Conservation (phyloP, 2,113 vertebrate species). For the Psilopogon haemacephalus region DNA sequence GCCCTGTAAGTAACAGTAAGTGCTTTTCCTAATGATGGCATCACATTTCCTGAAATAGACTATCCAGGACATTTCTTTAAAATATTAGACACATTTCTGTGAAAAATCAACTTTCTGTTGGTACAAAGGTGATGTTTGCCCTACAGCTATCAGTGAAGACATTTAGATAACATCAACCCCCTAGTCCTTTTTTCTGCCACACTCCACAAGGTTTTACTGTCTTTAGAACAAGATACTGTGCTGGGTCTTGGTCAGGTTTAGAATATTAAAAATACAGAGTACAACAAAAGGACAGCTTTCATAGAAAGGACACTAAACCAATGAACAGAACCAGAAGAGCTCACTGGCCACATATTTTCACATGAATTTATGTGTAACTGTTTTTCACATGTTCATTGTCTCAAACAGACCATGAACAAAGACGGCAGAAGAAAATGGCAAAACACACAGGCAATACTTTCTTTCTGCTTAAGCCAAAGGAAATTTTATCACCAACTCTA, state of each 20-base stretch:
- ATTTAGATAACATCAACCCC: not conserved
- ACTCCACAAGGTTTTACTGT: not conserved
- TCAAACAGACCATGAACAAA: not conserved
- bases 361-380: not conserved
- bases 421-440: not conserved
- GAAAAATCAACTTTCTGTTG: constrained; percentile 11
- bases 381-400: not conserved
- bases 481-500: not conserved
- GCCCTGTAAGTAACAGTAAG: not conserved
- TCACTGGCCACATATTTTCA: not conserved
- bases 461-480: not conserved
- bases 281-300: not conserved
- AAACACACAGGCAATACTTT: not conserved
- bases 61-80: constrained; percentile 3
- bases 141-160: not conserved
- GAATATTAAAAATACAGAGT: not conserved
- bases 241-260: not conserved
- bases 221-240: not conserved
- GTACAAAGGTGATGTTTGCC: constrained; percentile 20
- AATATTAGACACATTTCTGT: not conserved
- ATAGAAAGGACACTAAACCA: not conserved
- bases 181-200: not conserved
- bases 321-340: not conserved
- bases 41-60: not conserved
- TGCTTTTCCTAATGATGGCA: not conserved